Evolutionary conservation across 2,888 invertebrate genomes (phyloP), one percentile per base, ranked within the genome.

Genomic region (Epinotia ramella): DNA sequence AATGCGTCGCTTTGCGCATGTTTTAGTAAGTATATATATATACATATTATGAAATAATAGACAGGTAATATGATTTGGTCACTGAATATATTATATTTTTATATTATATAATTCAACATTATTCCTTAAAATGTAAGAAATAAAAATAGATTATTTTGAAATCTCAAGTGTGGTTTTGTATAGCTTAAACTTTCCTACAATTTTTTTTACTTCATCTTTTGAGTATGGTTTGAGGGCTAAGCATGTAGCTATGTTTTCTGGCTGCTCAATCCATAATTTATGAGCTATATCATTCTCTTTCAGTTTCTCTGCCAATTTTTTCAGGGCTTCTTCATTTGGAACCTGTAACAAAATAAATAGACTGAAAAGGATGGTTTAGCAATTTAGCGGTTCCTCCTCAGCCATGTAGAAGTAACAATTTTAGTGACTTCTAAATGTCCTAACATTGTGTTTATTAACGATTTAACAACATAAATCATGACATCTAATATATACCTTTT

Each of bases 181-280:
- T 78, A 99, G 92, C 93, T 98, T 98, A 78, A 97, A 97, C 89
- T 97, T 96, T 84, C 97, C 97, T 79, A 99, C 97, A 95, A 96
- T 97, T 86, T 97, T 96, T 85, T 98, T 97, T 0, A 99, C 95
- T 77, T 96, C 95, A 69, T 97, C 96, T 89, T 98, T 99, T 0
- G 96, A 96, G 88, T 98, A 99, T 3, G 99, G 99, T 89, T 99
- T 99, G 2, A 97, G 93, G 12, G 98, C 99, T 81, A 99, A 93
- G 89, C 99, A 99, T 0, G 99, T 99, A 24, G 99, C 97, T 86
- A 98, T 97, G 89, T 99, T 97, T 93, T 99, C 99, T 16, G 99
- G 99, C 87, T 99, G 98, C 91, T 99, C 99, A 76, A 98, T 97
- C 99, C 99, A 99, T 66, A 99, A 86, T 90, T 99, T 99, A 89